Conservation (phyloP, 2,888 invertebrate genomes). For the Xanthorhoe spadicearia region DNA sequence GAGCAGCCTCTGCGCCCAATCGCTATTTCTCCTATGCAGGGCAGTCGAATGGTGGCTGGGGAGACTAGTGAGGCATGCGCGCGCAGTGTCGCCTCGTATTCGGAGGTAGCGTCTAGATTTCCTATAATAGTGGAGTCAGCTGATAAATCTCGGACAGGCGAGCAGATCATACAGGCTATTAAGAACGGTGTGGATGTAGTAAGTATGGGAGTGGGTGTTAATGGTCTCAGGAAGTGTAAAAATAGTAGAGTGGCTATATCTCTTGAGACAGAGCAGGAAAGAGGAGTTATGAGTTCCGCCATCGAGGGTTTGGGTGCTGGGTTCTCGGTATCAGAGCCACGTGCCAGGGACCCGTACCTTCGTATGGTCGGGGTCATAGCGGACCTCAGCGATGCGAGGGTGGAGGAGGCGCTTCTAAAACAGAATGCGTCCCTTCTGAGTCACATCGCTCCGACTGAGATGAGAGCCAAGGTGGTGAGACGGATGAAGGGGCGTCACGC, state of each 20-base stretch:
- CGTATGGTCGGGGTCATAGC: neutral
- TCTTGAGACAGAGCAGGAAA: neutral
- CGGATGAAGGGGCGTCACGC: neutral
- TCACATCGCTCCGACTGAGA: neutral
- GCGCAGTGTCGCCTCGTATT: neutral
- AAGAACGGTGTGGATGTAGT: neutral
- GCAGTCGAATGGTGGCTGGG: too few relatives aligned
- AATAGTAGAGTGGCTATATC: neutral
- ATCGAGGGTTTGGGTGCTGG: neutral
- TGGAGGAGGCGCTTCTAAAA: neutral
- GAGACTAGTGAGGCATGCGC: too few relatives aligned
- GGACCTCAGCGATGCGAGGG: neutral
- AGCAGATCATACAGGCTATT: neutral
- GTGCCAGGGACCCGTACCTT: neutral
- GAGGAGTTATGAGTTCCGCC: neutral
- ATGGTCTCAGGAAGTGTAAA: neutral
- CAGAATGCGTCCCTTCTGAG: neutral
- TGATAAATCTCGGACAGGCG: neutral
- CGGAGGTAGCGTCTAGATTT: neutral
- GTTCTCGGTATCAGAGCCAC: neutral
- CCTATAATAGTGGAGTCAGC: neutral
- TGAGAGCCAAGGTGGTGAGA: neutral
- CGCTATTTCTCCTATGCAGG: too few relatives aligned
- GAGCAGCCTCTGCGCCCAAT: neutral
- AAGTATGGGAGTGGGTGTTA: neutral